Evolutionary conservation across 1,140 invertebrate species (phyloP), one percentile per base, ranked within the genome.

Genomic region (Acromyrmex charruanus): DNA sequence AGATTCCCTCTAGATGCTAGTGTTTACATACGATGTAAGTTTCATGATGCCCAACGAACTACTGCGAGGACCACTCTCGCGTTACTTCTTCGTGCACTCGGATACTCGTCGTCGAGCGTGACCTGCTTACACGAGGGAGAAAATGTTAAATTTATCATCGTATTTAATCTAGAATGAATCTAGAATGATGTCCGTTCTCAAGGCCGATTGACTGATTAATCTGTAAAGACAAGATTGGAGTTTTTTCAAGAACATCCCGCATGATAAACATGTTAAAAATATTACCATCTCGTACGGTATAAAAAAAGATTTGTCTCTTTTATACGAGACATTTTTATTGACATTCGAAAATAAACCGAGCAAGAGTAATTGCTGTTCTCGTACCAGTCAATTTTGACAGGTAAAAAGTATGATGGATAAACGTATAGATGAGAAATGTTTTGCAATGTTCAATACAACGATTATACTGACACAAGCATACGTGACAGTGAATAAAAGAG

Each of bases 101-200:
- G 53, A 77, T 71, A 75, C 63, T 79, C 72, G 55, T 35, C 68
- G 75, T 28, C 28, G 51, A 53, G 74, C 53, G 44, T 82, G 55
- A 79, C 74, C 84, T 90, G 89, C 81, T 88, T 90, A 90, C 86
- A 90, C 63, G 59, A 65, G 51, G 63, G 39, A 65, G 44, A 63
- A 28, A 77, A 85, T 90, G 61, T 90, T 81, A 88, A 90, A 90
- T 90, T 90, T 69, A 90, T 75, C 59, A 53, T 44, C 58, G 55
- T 25, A 25, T 25, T 25, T 25, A 25, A 12, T 18, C 21, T 21
- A 21, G 21, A 21, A 21, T 21, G 16, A 82, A 80, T 71, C 35
- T 18, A 31, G 31, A 80, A 39, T 80, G 35, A 55, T 2, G 18
- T 61, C 18, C 44, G 35, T 51, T 31, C 66, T 72, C 66, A 53